phyloP scores from a whole-genome alignment of 2,113 vertebrate species.

The Numenius arquata region DNA sequence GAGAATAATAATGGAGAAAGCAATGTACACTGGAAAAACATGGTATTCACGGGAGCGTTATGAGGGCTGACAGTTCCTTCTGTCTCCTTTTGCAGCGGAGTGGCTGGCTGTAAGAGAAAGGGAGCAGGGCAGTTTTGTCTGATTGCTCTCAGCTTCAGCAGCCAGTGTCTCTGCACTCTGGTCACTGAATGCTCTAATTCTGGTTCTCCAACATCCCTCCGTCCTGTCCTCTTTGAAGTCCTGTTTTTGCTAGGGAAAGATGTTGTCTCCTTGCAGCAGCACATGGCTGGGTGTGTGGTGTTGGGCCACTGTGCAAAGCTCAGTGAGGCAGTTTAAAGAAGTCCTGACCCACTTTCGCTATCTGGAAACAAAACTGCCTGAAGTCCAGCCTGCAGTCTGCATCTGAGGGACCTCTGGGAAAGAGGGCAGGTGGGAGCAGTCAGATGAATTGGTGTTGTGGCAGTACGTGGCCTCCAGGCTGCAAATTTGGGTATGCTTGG shows the following conservation, averaged over 20 bases:
- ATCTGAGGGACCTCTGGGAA: neutral
- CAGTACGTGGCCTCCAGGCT: neutral
- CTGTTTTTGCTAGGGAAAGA: neutral
- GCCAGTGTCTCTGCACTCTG: neutral
- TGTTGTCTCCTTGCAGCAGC: neutral
- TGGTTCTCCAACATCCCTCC: neutral
- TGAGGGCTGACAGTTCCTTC: neutral
- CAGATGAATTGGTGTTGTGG: neutral
- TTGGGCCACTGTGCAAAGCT: neutral
- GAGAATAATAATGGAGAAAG: neutral
- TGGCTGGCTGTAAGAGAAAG: neutral
- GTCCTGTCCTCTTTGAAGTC: neutral
- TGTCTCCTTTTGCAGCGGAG: neutral
- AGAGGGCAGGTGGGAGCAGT: neutral
- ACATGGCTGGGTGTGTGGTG: neutral
- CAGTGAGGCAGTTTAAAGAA: neutral
- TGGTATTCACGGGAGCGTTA: accelerated
- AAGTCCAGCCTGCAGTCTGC: neutral
- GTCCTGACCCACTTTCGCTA: neutral
- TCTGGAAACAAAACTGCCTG: neutral
- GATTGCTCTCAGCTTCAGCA: neutral
- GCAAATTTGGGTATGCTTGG: neutral
- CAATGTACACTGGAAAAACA: accelerated
- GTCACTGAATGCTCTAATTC: neutral
- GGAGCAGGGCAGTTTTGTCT: neutral